phyloP scores from a whole-genome alignment of 2,113 vertebrate genomes.

The Engystomops pustulosus region DNA sequence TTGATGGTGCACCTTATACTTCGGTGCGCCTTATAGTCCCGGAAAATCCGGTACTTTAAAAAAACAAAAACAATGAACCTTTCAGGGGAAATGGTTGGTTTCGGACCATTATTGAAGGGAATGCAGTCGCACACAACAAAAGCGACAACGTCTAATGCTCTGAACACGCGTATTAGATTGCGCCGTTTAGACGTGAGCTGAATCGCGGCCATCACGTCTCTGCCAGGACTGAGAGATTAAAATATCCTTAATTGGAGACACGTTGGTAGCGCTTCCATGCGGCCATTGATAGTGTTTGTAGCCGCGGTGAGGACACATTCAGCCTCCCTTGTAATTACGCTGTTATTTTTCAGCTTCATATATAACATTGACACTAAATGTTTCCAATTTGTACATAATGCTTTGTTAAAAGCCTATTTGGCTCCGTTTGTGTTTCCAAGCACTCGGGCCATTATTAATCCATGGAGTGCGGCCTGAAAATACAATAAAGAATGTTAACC shows the following conservation, averaged over 20 bases:
- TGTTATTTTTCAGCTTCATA: constrained; percentile 59
- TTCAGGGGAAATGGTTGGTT: background rate
- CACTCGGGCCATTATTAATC: constrained; percentile 63
- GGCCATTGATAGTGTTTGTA: background rate
- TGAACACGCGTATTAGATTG: background rate
- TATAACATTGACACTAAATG: constrained; percentile 66
- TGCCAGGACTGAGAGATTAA: background rate
- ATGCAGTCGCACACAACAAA: background rate
- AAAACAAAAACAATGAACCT: background rate
- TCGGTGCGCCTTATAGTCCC: too few species aligned
- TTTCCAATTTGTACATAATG: constrained; percentile 58
- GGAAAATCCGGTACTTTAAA: too few species aligned
- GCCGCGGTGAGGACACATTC: background rate
- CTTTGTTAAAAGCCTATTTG: constrained; percentile 66
- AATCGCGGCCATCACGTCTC: background rate
- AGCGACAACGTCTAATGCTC: background rate
- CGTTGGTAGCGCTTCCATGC: background rate
- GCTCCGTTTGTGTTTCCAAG: constrained; percentile 63
- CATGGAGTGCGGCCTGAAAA: constrained; percentile 58
- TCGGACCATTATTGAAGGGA: background rate
- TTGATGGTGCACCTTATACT: too few species aligned
- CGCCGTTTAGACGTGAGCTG: background rate
- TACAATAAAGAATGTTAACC: constrained; percentile 62
- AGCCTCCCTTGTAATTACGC: constrained; percentile 60
- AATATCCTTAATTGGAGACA: constrained; percentile 3